Evolutionary conservation across 2,113 vertebrate species (phyloP).

Genomic region (Globicephala melas): DNA sequence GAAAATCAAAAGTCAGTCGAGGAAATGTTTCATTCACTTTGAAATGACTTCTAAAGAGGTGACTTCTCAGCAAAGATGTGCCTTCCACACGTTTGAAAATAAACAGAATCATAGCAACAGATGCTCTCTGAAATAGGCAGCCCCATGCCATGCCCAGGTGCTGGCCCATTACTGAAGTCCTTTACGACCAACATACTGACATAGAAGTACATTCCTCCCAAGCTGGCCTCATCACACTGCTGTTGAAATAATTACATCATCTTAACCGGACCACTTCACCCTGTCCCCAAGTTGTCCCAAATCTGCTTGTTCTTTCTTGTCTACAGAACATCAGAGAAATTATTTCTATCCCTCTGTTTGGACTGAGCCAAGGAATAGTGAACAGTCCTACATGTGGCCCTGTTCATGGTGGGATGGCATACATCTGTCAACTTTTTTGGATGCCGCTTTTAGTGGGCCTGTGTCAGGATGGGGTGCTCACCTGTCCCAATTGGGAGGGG

Average conservation of each 20-base stretch:
- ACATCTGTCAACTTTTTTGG: background rate
- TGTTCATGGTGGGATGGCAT: background rate
- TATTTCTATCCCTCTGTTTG: background rate
- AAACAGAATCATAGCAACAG: background rate
- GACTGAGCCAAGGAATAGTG: background rate
- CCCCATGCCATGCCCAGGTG: accelerated
- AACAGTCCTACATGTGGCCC: background rate
- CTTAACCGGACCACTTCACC: background rate
- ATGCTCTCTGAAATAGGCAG: background rate
- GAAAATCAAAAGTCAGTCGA: background rate
- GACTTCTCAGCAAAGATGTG: background rate
- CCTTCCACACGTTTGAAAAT: background rate
- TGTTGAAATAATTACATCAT: background rate
- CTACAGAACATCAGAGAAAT: background rate
- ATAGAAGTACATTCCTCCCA: background rate
- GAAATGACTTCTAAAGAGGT: background rate
- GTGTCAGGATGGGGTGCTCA: background rate
- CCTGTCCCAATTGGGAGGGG: background rate
- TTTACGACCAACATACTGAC: background rate
- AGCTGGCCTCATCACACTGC: background rate
- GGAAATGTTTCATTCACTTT: background rate
- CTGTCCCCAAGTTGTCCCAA: background rate
- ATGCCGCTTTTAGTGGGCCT: background rate
- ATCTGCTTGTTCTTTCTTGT: background rate
- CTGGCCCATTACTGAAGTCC: background rate